Conservation (phyloP, 2,888 invertebrate species). For the Xiphydria camelus region DNA sequence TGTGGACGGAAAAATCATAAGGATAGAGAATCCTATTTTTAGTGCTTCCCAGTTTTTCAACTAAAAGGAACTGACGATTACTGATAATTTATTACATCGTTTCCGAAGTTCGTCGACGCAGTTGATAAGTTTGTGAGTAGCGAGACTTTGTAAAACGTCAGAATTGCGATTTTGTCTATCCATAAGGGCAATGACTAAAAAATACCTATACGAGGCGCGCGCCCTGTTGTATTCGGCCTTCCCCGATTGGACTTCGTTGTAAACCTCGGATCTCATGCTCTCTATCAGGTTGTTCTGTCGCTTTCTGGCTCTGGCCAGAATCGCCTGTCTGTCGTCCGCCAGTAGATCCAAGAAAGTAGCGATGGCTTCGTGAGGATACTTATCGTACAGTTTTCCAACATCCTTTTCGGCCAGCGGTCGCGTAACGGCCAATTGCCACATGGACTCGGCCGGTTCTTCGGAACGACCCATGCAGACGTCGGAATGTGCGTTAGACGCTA, state of each 20-base stretch:
- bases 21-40: too few relatives aligned
- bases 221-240: slow-evolving; percentile 31
- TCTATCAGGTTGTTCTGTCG: slow-evolving; percentile 25
- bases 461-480: slow-evolving; percentile 20
- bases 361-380: slow-evolving; percentile 27
- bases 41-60: too few relatives aligned
- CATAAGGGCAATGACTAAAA: not conserved
- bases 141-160: too few relatives aligned
- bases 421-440: slow-evolving; percentile 34
- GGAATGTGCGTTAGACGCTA: slow-evolving; percentile 10
- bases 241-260: slow-evolving; percentile 28
- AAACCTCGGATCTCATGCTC: slow-evolving; percentile 28
- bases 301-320: slow-evolving; percentile 26
- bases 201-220: slow-evolving; percentile 30
- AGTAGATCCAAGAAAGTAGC: slow-evolving; percentile 28
- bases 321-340: slow-evolving; percentile 27
- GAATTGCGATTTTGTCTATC: too few relatives aligned
- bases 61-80: too few relatives aligned
- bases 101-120: too few relatives aligned
- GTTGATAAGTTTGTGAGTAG: too few relatives aligned
- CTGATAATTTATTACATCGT: too few relatives aligned
- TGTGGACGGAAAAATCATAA: too few relatives aligned
- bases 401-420: slow-evolving; percentile 24
- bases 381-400: slow-evolving; percentile 19
- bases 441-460: slow-evolving; percentile 26